Evolutionary conservation across 1,140 invertebrate genomes (phyloP).

Genomic region (Zaprionus vittiger): DNA sequence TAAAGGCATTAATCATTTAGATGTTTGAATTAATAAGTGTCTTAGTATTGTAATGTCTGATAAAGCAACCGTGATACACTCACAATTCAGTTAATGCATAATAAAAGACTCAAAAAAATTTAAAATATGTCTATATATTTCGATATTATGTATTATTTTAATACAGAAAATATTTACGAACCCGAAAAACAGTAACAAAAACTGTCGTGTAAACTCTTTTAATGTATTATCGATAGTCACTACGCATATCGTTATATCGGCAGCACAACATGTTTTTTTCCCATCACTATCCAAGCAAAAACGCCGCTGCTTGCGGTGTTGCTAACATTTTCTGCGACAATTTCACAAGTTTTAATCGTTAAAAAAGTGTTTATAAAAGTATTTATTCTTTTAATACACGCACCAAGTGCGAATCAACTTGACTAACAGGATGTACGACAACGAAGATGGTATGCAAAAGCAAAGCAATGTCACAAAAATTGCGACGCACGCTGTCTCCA

Average conservation of each 20-base stretch:
- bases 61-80: background rate
- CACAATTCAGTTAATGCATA: background rate
- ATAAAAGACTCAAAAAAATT: background rate
- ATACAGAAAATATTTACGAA: background rate
- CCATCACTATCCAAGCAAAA: slow-evolving; percentile 34
- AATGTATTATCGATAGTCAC: slow-evolving; percentile 1
- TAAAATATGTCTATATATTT: background rate
- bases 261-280: background rate
- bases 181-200: background rate
- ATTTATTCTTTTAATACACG: background rate
- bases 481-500: slow-evolving; percentile 37
- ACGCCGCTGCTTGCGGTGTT: slow-evolving; percentile 54
- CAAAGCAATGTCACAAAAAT: background rate
- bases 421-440: slow-evolving; percentile 79
- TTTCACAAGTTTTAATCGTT: slow-evolving; percentile 29
- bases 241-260: background rate
- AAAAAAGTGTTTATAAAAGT: background rate
- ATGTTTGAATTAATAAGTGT: background rate
- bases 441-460: slow-evolving; percentile 73
- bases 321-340: slow-evolving; percentile 42
- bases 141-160: background rate
- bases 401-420: slow-evolving; percentile 40
- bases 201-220: background rate
- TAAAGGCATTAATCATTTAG: background rate
- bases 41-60: background rate